Conservation (phyloP, 2,113 vertebrate species). For the Leucosticte australis region DNA sequence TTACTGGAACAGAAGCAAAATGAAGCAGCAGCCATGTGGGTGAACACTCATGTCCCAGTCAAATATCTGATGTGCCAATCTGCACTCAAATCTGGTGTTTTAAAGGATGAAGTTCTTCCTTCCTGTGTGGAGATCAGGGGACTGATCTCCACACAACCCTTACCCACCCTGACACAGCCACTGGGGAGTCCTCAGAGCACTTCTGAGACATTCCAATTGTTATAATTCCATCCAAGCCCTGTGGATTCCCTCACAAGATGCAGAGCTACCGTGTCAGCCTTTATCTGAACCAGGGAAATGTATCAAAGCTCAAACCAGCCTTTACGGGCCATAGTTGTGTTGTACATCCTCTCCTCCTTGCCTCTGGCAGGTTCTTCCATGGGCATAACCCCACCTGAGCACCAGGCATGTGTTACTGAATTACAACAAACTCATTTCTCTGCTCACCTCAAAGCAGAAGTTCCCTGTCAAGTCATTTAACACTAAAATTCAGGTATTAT, state of each 20-base stretch:
- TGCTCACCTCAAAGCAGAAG: not conserved
- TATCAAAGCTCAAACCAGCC: not conserved
- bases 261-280: not conserved
- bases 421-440: not conserved
- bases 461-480: not conserved
- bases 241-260: not conserved
- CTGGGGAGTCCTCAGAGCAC: not conserved
- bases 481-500: not conserved
- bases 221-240: not conserved
- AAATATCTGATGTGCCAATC: not conserved
- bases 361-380: not conserved
- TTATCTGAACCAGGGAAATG: not conserved
- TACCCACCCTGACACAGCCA: not conserved
- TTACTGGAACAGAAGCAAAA: not conserved
- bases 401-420: not conserved
- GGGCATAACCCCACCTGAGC: not conserved
- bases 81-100: constrained; percentile 3
- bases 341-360: not conserved
- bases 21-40: not conserved
- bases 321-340: not conserved
- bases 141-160: not conserved
- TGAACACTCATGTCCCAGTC: not conserved
- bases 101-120: not conserved
- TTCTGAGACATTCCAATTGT: not conserved
- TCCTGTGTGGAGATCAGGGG: too few species aligned